Conservation (phyloP, 1,140 invertebrate genomes). For the Megalopta genalis region DNA sequence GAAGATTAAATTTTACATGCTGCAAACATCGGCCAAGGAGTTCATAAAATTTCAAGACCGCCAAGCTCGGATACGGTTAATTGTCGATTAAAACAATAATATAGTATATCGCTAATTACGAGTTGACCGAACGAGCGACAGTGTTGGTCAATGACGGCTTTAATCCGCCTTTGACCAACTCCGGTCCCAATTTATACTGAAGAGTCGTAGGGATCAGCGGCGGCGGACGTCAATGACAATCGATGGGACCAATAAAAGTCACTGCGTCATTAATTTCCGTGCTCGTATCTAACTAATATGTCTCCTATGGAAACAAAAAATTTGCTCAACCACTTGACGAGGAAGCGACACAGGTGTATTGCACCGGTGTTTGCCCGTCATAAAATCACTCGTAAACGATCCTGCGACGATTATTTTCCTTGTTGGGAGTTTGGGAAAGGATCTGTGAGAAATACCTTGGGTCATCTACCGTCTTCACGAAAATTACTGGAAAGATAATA, state of each 20-base stretch:
- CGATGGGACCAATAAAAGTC: constrained; percentile 45
- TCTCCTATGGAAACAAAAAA: constrained; percentile 9
- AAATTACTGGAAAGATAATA: too few species aligned
- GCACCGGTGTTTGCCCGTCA: constrained; percentile 19
- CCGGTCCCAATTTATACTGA: constrained; percentile 21
- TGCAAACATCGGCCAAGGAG: too few species aligned
- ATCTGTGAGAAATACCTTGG: too few species aligned
- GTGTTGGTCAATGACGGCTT: not conserved
- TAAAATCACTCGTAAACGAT: constrained; percentile 42
- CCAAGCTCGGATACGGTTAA: too few species aligned
- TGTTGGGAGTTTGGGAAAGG: too few species aligned
- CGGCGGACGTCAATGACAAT: constrained; percentile 18
- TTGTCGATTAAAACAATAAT: too few species aligned
- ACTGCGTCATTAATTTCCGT: constrained; percentile 37
- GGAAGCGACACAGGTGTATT: constrained; percentile 39
- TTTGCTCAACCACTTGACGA: constrained; percentile 28
- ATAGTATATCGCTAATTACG: too few species aligned
- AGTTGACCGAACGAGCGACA: too few species aligned
- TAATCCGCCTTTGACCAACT: not conserved
- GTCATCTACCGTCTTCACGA: too few species aligned
- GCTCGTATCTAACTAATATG: constrained; percentile 30
- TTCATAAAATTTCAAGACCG: too few species aligned
- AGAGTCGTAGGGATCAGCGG: not conserved
- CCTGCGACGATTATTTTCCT: not conserved
- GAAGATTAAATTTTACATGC: too few species aligned